A percentile compares a stretch with the other conserved stretches of the same genome.
Evolutionary conservation across 2,888 invertebrate species (phyloP).

Genomic region (Ethmia dodecea): DNA sequence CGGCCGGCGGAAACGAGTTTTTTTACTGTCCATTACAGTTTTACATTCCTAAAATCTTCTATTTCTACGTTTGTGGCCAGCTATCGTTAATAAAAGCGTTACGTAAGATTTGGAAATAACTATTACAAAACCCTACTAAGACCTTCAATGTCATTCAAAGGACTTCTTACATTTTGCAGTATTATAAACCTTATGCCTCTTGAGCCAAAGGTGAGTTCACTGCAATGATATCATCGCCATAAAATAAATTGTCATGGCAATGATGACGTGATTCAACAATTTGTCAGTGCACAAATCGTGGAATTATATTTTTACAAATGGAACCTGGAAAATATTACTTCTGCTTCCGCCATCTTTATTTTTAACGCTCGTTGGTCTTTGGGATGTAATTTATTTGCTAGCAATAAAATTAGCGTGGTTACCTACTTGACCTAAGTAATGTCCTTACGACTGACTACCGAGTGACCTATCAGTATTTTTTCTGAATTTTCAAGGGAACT

Average conservation of each 20-base stretch:
- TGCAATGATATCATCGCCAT: conserved; percentile 9
- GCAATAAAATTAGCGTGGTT: no score
- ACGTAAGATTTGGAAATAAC: not conserved
- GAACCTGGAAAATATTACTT: no score
- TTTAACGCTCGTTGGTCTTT: no score
- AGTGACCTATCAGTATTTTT: no score
- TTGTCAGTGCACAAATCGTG: not conserved
- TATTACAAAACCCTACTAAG: conserved; percentile 3
- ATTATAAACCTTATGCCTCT: conserved; percentile 2
- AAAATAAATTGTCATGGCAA: conserved; percentile 2
- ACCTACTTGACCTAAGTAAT: no score
- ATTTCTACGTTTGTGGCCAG: conserved; percentile 5
- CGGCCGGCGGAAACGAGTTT: conserved; percentile 5
- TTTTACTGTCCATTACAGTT: conserved; percentile 13
- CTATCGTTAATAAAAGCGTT: conserved; percentile 2
- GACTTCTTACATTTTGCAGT: not conserved
- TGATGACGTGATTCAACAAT: not conserved
- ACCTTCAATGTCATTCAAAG: not conserved
- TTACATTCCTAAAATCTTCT: conserved; percentile 8
- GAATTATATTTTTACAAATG: no score
- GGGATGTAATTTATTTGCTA: no score
- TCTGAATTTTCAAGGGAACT: no score
- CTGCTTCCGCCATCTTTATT: no score
- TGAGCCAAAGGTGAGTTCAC: not conserved
- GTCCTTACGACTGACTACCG: no score